Base-by-base conservation (phyloP, 2,888 invertebrate genomes). In the Rugalucina vietnamica region DNA sequence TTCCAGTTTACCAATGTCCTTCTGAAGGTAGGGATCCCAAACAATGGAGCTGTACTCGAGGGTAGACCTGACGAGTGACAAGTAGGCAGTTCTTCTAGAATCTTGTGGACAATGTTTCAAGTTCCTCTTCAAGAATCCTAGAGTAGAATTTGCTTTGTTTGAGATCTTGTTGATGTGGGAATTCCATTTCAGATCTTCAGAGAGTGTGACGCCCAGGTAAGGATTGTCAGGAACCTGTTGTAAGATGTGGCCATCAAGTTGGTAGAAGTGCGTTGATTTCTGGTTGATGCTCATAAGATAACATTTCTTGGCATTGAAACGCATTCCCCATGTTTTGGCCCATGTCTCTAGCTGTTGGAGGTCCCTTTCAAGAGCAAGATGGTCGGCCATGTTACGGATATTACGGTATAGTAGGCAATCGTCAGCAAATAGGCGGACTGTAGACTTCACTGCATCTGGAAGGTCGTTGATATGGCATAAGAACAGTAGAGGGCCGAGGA, bases 361-460 rank as follows among this genome's bases (percentile, higher is more conserved):
- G 43, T 18, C 43, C 43, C 43, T 21, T 21, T 54, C 12, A 8
- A 54, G 54, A 14, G 54, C 21, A 8, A 54, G 54, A 21, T 73
- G 49, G 24, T 37, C 54, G 8, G 14, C 54, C 54, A 54, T 54
- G 54, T 54, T 54, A n/a, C 21, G 14, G 21, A 78, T 78, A 60
- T 27, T 29, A 8, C 75, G 54, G 27, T 80, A 69, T n/a, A 75
- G 75, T 4, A 79, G 75, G 60, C 79, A 79, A 50, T 83, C 76
- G 27, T 83, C 79, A 1, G 76, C 65, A 79, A 79, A 83, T 24
- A 81, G 36, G 27, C 60, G 54, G 12, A 70, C 81, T 70, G 71
- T 65, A 27, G 78, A 82, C 50, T 82, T 79, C 18, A 82, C 79
- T 29, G 65, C 49, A 27, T 60, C 65, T 0, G 57, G 79, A 32